These are phyloP conservation scores for Patella ulyssiponensis DNA, from an alignment of 2,888 invertebrate genomes.

Conservation along the genomic window DNA sequence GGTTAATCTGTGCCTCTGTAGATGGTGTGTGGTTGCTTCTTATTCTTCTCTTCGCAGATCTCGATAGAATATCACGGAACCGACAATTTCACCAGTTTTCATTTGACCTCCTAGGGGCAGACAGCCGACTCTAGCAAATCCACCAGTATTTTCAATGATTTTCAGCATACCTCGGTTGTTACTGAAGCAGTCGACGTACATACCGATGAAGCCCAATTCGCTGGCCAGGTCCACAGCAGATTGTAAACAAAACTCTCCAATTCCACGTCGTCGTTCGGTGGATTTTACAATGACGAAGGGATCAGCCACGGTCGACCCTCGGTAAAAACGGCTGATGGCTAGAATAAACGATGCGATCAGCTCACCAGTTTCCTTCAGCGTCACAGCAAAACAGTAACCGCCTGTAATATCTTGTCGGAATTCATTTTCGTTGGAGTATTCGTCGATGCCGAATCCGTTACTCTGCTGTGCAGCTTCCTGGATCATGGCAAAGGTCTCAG, in stretches of 20 bases:
- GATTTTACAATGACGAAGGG: constrained; percentile 45
- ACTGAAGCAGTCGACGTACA: constrained; percentile 45
- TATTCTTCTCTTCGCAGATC: constrained; percentile 24
- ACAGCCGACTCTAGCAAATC: constrained; percentile 38
- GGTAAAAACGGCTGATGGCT: constrained; percentile 44
- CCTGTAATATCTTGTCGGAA: constrained; percentile 42
- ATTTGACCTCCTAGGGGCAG: constrained; percentile 41
- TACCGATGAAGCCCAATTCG: constrained; percentile 43
- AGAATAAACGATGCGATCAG: constrained; percentile 46
- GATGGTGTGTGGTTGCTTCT: not conserved
- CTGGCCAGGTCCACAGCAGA: constrained; percentile 40
- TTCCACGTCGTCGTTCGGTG: constrained; percentile 40
- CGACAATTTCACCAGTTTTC: constrained; percentile 35
- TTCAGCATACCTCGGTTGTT: constrained; percentile 42
- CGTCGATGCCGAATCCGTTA: constrained; percentile 49
- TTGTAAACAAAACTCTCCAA: constrained; percentile 46
- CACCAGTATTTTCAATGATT: constrained; percentile 39
- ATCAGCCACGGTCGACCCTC: constrained; percentile 44
- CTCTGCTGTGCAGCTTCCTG: constrained; percentile 43
- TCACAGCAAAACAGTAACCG: constrained; percentile 44
- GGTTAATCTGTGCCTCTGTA: too few species aligned
- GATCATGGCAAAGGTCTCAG: constrained; percentile 47
- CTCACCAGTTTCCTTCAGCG: constrained; percentile 39
- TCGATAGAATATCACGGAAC: constrained; percentile 37
- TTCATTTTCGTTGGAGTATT: constrained; percentile 39